Base-by-base conservation (phyloP, 1,140 invertebrate genomes). In the Neoseiulus cucumeris region DNA sequence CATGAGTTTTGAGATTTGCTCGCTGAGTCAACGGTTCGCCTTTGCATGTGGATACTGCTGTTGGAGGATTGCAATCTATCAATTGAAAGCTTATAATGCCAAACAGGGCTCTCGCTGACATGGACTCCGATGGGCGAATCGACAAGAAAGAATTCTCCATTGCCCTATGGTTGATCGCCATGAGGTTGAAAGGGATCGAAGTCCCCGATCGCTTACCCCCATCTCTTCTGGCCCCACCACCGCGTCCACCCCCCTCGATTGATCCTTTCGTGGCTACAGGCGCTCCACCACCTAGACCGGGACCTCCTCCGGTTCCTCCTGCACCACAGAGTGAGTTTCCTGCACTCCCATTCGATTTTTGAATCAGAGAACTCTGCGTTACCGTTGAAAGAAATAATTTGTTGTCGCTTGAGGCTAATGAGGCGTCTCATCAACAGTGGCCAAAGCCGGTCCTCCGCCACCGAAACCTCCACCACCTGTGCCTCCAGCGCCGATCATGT, bases 71-170 rank as follows among this genome's bases (percentile, higher is more conserved):
- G 25, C 12, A 33, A 42, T n/a, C n/a, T n/a, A n/a, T n/a, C n/a
- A n/a, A n/a, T n/a, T n/a, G n/a, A n/a, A n/a, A n/a, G n/a, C n/a
- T n/a, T n/a, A n/a, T n/a, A n/a, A n/a, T n/a, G n/a, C n/a, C n/a
- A n/a, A n/a, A n/a, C 72, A 91, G 89, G 89, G 80, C 81, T 47
- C 76, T 98, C 45, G 91, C 93, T 18, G 94, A 98, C 77, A 87
- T 90, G 64, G 91, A 97, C 78, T 83, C 86, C 44, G 94, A 98
- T 84, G 94, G 94, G 0, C 91, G 89, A 79, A 87, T 98, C 84
- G 88, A 97, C 75, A 83, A 91, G 55, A 87, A 87, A 73, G 94
- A 98, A 77, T 98, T 98, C 75, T 91, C 89, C 64, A 94, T 98
- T 71, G 94, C 94, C 55, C 95, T 93, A 78, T 94, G 95, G 81